Evolutionary conservation across 2,113 vertebrate genomes (phyloP).

Genomic region (Sula dactylatra): DNA sequence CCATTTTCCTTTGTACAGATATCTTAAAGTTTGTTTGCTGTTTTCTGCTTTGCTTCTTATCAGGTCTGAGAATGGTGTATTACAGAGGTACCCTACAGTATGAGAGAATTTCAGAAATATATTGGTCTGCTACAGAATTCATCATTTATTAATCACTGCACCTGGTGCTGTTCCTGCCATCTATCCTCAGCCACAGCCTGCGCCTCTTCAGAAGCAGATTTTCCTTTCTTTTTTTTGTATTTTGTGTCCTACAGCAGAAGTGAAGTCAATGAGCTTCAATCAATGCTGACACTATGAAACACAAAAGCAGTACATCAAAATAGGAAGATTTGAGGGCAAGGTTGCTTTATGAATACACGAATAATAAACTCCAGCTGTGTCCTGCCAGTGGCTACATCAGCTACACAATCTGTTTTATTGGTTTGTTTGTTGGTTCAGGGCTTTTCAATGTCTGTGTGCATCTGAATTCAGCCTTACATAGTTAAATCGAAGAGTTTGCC

Average conservation of each 20-base stretch:
- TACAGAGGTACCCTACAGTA: neutral
- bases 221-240: neutral
- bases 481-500: neutral
- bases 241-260: neutral
- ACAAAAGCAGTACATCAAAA: slow-evolving; percentile 1
- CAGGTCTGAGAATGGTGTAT: neutral
- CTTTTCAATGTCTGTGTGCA: neutral
- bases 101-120: neutral
- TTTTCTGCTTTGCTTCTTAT: neutral
- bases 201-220: neutral
- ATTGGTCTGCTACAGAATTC: neutral
- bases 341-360: slow-evolving; percentile 4
- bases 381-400: slow-evolving; percentile 31
- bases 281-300: neutral
- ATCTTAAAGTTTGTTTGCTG: neutral
- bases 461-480: neutral
- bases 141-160: neutral
- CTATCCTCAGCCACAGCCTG: neutral
- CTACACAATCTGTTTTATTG: neutral
- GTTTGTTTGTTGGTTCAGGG: slow-evolving; percentile 2
- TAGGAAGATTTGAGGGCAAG: neutral
- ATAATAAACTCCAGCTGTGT: slow-evolving; percentile 42
- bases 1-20: neutral
- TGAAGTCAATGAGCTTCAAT: slow-evolving; percentile 34
- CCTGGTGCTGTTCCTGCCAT: neutral